These are phyloP conservation scores for Elanus axillaris DNA, from an alignment of 2,113 vertebrate genomes.

Conservation along the genomic window DNA sequence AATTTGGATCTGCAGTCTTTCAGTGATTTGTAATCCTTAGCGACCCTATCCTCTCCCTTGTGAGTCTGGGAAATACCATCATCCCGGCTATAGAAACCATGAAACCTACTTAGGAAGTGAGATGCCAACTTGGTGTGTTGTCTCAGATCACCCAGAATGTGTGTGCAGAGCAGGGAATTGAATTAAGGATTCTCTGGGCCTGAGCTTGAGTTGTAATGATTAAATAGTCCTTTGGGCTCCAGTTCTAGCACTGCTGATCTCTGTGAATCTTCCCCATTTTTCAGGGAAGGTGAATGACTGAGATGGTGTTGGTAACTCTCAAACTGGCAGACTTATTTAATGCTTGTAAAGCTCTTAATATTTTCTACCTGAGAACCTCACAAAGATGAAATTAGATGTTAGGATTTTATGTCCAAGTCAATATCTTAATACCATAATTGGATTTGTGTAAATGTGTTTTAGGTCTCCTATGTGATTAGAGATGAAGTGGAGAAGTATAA, in stretches of 20 bases:
- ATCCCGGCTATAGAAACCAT: not conserved
- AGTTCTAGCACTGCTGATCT: not conserved
- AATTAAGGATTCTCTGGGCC: not conserved
- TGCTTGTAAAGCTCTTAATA: not conserved
- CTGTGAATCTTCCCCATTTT: not conserved
- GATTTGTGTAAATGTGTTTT: slow-evolving; percentile 12
- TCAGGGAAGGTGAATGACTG: rapidly evolving
- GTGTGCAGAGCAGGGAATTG: not conserved
- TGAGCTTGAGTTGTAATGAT: not conserved
- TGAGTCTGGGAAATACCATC: not conserved
- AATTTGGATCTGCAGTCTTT: not conserved
- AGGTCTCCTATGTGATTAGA: slow-evolving; percentile 98
- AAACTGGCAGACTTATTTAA: not conserved
- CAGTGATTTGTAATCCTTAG: not conserved
- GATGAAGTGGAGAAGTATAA: slow-evolving; percentile 99
- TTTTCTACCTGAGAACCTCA: not conserved
- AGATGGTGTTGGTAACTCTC: not conserved
- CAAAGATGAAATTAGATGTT: not conserved
- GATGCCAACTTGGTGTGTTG: not conserved
- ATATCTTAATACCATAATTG: not conserved
- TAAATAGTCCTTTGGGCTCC: not conserved
- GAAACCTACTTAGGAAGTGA: not conserved
- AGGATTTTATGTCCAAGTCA: not conserved
- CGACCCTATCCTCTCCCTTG: not conserved
- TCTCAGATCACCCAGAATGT: not conserved